A percentile compares a stretch with the other conserved stretches of the same genome.
phyloP scores from a whole-genome alignment of 2,797 vertebrate genomes.

The Xenentodon cancila region DNA sequence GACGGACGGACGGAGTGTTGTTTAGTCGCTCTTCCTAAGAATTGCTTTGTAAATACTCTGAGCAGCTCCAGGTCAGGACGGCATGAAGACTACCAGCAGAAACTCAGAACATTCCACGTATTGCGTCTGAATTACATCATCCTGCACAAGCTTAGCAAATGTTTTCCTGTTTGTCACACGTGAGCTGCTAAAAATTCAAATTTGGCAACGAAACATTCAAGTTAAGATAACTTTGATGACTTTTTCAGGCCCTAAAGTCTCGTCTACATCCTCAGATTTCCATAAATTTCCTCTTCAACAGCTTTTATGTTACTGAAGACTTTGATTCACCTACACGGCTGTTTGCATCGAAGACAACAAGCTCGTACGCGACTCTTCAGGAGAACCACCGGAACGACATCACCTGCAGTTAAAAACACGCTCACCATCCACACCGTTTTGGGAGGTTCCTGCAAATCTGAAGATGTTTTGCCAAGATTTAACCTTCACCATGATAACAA shows the following conservation, averaged over 20 bases:
- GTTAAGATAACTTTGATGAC: slow-evolving; percentile 28
- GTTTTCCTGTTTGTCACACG: slow-evolving; percentile 41
- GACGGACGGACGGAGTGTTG: too few relatives aligned
- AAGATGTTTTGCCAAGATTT: too few relatives aligned
- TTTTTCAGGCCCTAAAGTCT: slow-evolving; percentile 3
- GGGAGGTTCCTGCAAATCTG: too few relatives aligned
- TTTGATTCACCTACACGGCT: neutral
- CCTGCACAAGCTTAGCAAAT: slow-evolving; percentile 39
- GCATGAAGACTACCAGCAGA: slow-evolving; percentile 17
- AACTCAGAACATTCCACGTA: slow-evolving; percentile 36
- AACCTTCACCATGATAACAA: too few relatives aligned
- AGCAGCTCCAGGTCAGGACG: slow-evolving; percentile 10
- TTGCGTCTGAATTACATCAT: slow-evolving; percentile 69
- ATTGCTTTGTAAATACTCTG: too few relatives aligned
- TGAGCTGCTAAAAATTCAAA: slow-evolving; percentile 32
- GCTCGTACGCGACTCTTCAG: neutral
- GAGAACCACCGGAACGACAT: neutral
- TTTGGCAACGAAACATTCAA: slow-evolving; percentile 37
- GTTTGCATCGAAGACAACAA: slow-evolving; percentile 1
- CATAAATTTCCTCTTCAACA: slow-evolving; percentile 5
- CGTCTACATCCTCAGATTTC: slow-evolving; percentile 2
- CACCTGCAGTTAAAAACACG: slow-evolving; percentile 3
- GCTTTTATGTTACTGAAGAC: neutral
- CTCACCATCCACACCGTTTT: neutral
- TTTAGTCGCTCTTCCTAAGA: too few relatives aligned